A percentile compares a stretch with the other conserved stretches of the same genome.
These are phyloP conservation scores for Branchinecta lindahli DNA, from an alignment of 1,140 invertebrate genomes.

Conservation along the genomic window DNA sequence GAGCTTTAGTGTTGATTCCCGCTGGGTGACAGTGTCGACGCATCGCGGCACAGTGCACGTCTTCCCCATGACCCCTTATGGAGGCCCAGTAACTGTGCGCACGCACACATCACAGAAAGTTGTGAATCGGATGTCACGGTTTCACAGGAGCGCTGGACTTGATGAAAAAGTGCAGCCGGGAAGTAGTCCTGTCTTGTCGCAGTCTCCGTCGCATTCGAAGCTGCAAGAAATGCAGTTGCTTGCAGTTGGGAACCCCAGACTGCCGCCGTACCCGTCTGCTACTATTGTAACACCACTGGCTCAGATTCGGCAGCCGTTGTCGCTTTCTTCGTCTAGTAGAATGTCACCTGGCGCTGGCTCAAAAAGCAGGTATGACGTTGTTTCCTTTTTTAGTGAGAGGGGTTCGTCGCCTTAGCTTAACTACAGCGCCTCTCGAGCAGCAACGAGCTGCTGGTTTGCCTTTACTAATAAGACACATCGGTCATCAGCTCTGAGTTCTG, in stretches of 20 bases:
- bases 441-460: too few relatives aligned
- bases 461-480: too few relatives aligned
- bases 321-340: not conserved
- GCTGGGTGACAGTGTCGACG: slow-evolving; percentile 89
- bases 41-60: slow-evolving; percentile 91
- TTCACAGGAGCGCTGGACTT: slow-evolving; percentile 86
- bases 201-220: slow-evolving; percentile 32
- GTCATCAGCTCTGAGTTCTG: too few relatives aligned
- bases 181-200: slow-evolving; percentile 54
- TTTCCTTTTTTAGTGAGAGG: too few relatives aligned
- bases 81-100: slow-evolving; percentile 69
- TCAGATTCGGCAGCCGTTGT: slow-evolving; percentile 58
- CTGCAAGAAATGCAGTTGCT: slow-evolving; percentile 37
- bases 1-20: slow-evolving; percentile 71
- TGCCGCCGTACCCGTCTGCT: slow-evolving; percentile 75
- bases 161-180: slow-evolving; percentile 46
- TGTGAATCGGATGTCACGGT: slow-evolving; percentile 71
- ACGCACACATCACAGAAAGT: slow-evolving; percentile 85
- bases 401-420: too few relatives aligned
- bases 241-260: slow-evolving; percentile 67
- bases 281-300: slow-evolving; percentile 58
- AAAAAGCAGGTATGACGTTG: not conserved
- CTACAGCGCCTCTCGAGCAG: too few relatives aligned
- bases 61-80: slow-evolving; percentile 93
- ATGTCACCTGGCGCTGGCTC: not conserved